These are phyloP conservation scores for Ictalurus punctatus DNA, from an alignment of 2,113 vertebrate species.

Conservation along the genomic window DNA sequence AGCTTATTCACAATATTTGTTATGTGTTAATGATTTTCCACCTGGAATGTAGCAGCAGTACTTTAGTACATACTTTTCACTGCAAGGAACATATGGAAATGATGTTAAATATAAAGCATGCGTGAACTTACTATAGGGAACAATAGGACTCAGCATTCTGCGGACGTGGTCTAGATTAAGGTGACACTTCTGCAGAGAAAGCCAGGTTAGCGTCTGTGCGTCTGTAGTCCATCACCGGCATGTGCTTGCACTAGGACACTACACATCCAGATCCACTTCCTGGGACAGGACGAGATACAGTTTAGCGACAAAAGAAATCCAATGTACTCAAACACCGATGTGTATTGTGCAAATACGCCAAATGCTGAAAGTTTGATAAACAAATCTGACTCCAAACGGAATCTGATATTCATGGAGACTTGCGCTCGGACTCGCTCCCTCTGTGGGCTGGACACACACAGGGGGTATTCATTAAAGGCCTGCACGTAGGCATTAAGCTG, in stretches of 20 bases:
- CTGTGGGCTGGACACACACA: slow-evolving; percentile 67
- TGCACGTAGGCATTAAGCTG: slow-evolving; percentile 70
- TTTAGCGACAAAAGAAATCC: slow-evolving; percentile 17
- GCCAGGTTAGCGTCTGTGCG: slow-evolving; percentile 69
- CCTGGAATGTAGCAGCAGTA: neutral
- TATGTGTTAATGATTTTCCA: neutral
- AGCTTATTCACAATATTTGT: neutral
- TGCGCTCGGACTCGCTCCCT: slow-evolving; percentile 28
- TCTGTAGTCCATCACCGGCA: slow-evolving; percentile 75
- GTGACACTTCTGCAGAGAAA: slow-evolving; percentile 70
- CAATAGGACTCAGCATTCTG: slow-evolving; percentile 84
- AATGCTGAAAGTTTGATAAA: slow-evolving; percentile 28
- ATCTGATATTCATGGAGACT: slow-evolving; percentile 29
- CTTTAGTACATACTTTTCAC: slow-evolving; percentile 46
- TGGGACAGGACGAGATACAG: slow-evolving; percentile 35
- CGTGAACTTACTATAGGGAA: slow-evolving; percentile 78
- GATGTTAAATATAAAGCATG: slow-evolving; percentile 43
- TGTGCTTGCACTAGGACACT: slow-evolving; percentile 63
- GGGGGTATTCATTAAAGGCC: slow-evolving; percentile 72
- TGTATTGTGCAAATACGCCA: neutral
- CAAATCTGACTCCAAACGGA: slow-evolving; percentile 8
- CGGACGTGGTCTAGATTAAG: slow-evolving; percentile 74
- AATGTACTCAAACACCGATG: slow-evolving; percentile 29
- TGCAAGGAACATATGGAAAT: neutral
- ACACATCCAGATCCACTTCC: slow-evolving; percentile 65